These are phyloP conservation scores for Craseonycteris thonglongyai DNA, from an alignment of 2,113 vertebrate genomes.

Conservation along the genomic window DNA sequence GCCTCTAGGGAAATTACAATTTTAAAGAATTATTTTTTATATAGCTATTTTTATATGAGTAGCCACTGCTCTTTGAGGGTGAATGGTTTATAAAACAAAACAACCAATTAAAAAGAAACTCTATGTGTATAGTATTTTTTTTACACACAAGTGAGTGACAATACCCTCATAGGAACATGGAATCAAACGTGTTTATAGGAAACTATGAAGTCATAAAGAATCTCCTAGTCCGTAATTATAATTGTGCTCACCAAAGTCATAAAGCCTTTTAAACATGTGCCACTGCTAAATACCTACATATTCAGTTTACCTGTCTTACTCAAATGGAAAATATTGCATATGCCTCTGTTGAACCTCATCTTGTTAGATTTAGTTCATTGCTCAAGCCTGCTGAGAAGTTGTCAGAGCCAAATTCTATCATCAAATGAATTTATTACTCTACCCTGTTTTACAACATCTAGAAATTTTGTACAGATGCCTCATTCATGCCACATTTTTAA, in stretches of 20 bases:
- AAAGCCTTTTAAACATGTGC: neutral
- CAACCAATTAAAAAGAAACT: neutral
- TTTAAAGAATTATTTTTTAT: neutral
- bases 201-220: neutral
- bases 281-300: neutral
- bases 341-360: neutral
- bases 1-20: neutral
- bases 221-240: neutral
- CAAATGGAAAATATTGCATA: neutral
- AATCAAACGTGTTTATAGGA: neutral
- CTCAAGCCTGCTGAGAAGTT: neutral
- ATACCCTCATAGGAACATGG: neutral
- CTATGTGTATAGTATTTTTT: neutral
- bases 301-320: neutral
- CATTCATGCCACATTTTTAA: neutral
- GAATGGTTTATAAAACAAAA: neutral
- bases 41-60: neutral
- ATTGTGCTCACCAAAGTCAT: neutral
- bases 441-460: neutral
- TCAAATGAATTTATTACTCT: neutral
- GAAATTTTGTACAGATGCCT: neutral
- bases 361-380: neutral
- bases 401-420: neutral
- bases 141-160: neutral
- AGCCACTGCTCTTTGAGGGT: neutral